Conservation (phyloP, 2,888 invertebrate species). For the Hecatera dysodea region DNA sequence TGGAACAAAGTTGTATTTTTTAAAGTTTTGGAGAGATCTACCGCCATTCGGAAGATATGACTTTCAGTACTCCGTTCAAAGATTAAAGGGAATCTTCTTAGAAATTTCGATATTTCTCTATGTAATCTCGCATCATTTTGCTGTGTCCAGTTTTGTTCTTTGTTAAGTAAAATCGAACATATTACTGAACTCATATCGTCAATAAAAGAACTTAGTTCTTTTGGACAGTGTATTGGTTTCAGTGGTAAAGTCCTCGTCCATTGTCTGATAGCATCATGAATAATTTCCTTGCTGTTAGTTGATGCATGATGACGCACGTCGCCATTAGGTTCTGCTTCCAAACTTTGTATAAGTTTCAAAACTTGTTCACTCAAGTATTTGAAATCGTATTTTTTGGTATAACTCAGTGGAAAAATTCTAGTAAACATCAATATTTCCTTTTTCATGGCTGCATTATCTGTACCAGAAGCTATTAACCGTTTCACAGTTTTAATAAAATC, state of each 20-base stretch:
- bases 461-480: constrained; percentile 19
- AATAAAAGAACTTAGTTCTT: constrained; percentile 30
- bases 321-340: background rate
- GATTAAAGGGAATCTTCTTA: constrained; percentile 38
- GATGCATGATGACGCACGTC: background rate
- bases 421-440: constrained; percentile 51
- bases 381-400: constrained; percentile 16
- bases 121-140: constrained; percentile 20
- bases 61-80: constrained; percentile 32
- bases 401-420: constrained; percentile 48
- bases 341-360: constrained; percentile 20
- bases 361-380: constrained; percentile 34
- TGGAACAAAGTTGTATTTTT: constrained; percentile 13
- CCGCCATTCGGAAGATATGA: constrained; percentile 31
- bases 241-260: constrained; percentile 48
- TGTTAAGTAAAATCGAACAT: constrained; percentile 17
- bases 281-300: constrained; percentile 6
- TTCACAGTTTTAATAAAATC: constrained; percentile 54
- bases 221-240: constrained; percentile 17
- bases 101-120: constrained; percentile 40
- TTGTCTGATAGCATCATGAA: constrained; percentile 31
- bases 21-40: constrained; percentile 32
- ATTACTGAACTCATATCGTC: constrained; percentile 47
- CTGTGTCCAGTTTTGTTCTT: constrained; percentile 6
- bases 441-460: constrained; percentile 35